These are phyloP conservation scores for Platorchestia sp. DNA, from an alignment of 1,140 invertebrate species.

Conservation along the genomic window DNA sequence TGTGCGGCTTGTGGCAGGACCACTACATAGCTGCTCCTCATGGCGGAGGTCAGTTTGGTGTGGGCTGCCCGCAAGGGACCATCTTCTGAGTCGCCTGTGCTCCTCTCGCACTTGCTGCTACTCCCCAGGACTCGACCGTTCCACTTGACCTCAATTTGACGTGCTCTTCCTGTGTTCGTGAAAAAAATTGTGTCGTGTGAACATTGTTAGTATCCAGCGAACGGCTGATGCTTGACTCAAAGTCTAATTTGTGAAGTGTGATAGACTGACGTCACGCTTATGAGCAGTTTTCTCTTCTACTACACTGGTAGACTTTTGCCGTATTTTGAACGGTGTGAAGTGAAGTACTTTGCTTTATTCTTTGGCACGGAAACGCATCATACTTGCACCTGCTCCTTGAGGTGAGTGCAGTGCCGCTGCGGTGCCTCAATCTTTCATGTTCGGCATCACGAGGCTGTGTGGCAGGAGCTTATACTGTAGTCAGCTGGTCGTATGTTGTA, in stretches of 20 bases:
- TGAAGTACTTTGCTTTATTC: background rate
- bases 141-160: background rate
- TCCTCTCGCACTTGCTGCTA: background rate
- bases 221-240: background rate
- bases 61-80: background rate
- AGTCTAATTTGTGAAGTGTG: background rate
- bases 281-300: background rate
- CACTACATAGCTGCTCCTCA: background rate
- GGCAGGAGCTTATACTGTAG: background rate
- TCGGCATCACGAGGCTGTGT: background rate
- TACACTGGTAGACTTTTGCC: background rate
- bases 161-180: background rate
- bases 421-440: background rate
- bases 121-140: background rate
- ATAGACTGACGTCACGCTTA: background rate
- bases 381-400: background rate
- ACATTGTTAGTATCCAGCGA: background rate
- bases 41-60: slow-evolving; percentile 31
- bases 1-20: background rate
- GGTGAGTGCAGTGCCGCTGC: background rate
- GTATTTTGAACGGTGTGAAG: background rate
- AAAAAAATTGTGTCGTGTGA: background rate
- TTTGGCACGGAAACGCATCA: background rate
- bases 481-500: background rate
- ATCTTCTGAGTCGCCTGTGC: background rate